Base-by-base conservation (phyloP, 2,888 invertebrate genomes). In the Allacma fusca region DNA sequence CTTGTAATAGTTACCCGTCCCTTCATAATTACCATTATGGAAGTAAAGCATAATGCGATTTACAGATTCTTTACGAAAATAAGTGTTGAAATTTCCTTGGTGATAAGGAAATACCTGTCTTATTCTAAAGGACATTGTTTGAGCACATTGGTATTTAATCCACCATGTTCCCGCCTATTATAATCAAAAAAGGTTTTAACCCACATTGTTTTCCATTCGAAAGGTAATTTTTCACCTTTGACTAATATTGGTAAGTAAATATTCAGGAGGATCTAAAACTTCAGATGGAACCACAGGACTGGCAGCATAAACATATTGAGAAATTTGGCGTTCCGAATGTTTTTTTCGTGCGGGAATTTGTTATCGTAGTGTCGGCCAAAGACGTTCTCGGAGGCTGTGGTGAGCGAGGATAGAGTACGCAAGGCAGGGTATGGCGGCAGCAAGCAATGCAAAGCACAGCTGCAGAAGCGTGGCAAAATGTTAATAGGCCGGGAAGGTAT, bases 241-340 rank as follows among this genome's bases (percentile, higher is more conserved):
- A 5, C 7, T 13, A 1, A 70, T 19, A 7, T 43, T 13, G 9
- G 1, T 19, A n/a, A 44, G 21, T 23, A 70, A 70, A 23, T 13
- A 2, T 43, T 70, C 70, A 1, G 70, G 70, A 21, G 70, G 70
- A 16, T 70, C 40, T 1, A 70, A 44, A n/a, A n/a, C n/a, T n/a
- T n/a, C n/a, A n/a, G n/a, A n/a, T n/a, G n/a, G n/a, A n/a, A n/a
- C n/a, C n/a, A 70, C 19, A 70, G 4, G 1, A 29, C 19, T 16
- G 70, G 40, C 16, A 70, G 23, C 9, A 70, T 44, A 43, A 43
- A 70, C 1, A 43, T 70, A 12, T 70, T 70, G 21, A 44, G 23
- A 9, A 70, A 23, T 40, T n/a, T 26, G 9, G 70, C 12, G 29
- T 24, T 40, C 4, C 23, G 12, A 19, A 21, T 16, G 12, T 43